Evolutionary conservation across 2,113 vertebrate genomes (phyloP).

Genomic region (sheep (Ovis aries)): DNA sequence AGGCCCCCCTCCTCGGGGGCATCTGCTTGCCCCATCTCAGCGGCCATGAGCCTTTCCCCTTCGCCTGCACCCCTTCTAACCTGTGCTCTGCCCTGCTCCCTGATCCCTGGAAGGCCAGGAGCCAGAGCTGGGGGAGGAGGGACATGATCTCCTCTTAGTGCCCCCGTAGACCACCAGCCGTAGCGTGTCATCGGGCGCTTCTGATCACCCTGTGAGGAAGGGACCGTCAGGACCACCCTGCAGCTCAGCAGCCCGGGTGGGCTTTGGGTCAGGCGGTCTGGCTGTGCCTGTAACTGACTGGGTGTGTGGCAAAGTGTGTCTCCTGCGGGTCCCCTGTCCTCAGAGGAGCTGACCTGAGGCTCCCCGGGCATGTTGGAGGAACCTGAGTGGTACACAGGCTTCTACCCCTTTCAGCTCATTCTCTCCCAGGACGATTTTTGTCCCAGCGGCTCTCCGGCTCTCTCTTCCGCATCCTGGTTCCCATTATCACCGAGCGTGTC

Average conservation of each 20-base stretch:
- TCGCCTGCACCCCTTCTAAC: neutral
- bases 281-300: neutral
- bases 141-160: neutral
- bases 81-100: neutral
- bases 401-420: neutral
- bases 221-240: neutral
- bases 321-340: neutral
- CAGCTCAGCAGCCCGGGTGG: neutral
- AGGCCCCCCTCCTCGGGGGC: neutral
- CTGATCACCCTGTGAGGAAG: neutral
- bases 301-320: neutral
- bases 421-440: neutral
- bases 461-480: neutral
- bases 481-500: neutral
- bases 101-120: neutral
- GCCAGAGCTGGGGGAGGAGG: neutral
- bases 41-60: neutral
- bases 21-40: neutral
- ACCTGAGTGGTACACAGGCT: neutral
- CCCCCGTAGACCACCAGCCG: neutral
- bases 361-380: neutral
- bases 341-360: neutral
- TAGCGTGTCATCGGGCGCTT: rapidly evolving
- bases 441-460: neutral
- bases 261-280: neutral